These are phyloP conservation scores for Cephus runcator DNA, from an alignment of 2,888 invertebrate genomes.

Conservation along the genomic window DNA sequence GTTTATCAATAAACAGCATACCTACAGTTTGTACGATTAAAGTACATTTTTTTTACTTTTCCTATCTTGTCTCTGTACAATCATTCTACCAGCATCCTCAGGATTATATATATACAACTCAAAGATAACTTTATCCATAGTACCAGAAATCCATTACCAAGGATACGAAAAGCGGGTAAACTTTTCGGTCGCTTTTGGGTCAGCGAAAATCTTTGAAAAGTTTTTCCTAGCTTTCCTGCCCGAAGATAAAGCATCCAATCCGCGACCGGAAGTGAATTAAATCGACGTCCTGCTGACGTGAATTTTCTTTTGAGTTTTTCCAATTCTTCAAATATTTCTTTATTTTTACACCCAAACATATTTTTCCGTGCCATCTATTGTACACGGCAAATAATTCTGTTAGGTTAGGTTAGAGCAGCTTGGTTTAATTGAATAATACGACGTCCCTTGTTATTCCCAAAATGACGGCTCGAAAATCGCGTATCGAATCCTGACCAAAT, in stretches of 20 bases:
- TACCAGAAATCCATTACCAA: background rate
- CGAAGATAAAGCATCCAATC: background rate
- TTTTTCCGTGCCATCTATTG: background rate
- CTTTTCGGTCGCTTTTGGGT: conserved; percentile 16
- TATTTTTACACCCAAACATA: background rate
- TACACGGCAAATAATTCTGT: background rate
- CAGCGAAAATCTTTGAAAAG: conserved; percentile 31
- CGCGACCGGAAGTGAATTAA: conserved; percentile 26
- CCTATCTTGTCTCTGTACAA: too few species aligned
- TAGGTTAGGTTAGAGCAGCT: background rate
- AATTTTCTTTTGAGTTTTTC: conserved; percentile 25
- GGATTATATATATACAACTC: background rate
- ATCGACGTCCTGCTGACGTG: conserved; percentile 24
- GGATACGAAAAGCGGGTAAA: background rate
- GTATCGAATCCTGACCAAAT: conserved; percentile 31
- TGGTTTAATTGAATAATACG: background rate
- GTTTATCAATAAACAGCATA: too few species aligned
- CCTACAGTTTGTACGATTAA: background rate
- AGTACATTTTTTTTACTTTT: background rate
- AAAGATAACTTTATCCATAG: background rate
- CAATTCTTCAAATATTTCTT: background rate
- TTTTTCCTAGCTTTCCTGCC: background rate
- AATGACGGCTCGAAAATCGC: conserved; percentile 31
- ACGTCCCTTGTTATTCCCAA: conserved; percentile 1
- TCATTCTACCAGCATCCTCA: too few species aligned